A percentile compares a stretch with the other conserved stretches of the same genome.
Conservation (phyloP, 2,888 invertebrate species). For the Sinopyrophorus schimmeli region DNA sequence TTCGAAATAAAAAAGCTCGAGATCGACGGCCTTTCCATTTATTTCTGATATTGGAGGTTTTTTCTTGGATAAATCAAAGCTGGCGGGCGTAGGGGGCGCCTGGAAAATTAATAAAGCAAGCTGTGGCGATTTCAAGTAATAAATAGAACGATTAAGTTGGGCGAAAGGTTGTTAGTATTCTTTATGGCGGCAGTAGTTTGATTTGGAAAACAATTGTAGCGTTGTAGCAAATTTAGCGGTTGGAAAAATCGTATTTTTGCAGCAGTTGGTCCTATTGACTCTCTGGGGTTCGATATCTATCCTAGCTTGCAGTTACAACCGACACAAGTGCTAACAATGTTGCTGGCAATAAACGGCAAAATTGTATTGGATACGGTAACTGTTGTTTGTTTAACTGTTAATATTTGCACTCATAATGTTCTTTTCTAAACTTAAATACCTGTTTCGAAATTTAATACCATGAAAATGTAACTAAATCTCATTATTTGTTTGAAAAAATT, state of each 20-base stretch:
- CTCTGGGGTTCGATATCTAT: constrained; percentile 25
- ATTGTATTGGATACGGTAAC: constrained; percentile 16
- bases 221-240: constrained; percentile 32
- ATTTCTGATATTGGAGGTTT: too few species aligned
- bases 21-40: too few species aligned
- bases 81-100: background rate
- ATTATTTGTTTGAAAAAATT: too few species aligned
- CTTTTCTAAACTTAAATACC: constrained; percentile 2
- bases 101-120: constrained; percentile 8
- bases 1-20: too few species aligned
- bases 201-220: constrained; percentile 25
- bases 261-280: constrained; percentile 33
- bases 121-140: constrained; percentile 11
- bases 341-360: constrained; percentile 21
- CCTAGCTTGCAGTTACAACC: constrained; percentile 28
- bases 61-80: too few species aligned
- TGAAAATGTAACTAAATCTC: background rate
- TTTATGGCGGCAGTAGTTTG: constrained; percentile 15
- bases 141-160: constrained; percentile 10
- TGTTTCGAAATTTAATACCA: background rate
- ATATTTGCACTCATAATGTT: constrained; percentile 29
- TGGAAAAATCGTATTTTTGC: constrained; percentile 35
- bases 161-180: constrained; percentile 2
- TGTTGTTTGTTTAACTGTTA: constrained; percentile 21
- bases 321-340: constrained; percentile 35